Percentiles rank a stretch among this genome's conserved stretches.
Evolutionary conservation across 2,797 vertebrate genomes (phyloP).

Genomic region (Adrianichthys oophorus): DNA sequence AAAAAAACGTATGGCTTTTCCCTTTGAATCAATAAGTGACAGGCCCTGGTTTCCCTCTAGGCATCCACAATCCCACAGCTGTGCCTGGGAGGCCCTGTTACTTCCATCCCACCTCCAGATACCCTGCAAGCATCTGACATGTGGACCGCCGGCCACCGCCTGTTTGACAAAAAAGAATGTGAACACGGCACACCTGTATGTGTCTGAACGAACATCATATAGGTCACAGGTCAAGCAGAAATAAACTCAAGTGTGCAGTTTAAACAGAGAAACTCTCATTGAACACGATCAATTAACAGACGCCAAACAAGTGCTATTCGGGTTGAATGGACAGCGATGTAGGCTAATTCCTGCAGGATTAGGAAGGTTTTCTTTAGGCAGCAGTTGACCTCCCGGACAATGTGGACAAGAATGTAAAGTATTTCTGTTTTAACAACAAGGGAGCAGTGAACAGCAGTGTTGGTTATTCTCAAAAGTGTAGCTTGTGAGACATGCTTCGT

Average conservation of each 20-base stretch:
- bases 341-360: conserved; percentile 59
- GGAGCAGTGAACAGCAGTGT: conserved; percentile 40
- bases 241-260: conserved; percentile 43
- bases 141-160: conserved; percentile 2
- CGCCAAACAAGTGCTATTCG: conserved; percentile 58
- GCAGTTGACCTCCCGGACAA: conserved; percentile 68
- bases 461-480: conserved; percentile 29
- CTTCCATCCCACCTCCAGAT: no score
- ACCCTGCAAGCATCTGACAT: background rate
- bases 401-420: conserved; percentile 74
- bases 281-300: conserved; percentile 72
- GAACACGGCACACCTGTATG: conserved; percentile 44
- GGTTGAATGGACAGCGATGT: conserved; percentile 59
- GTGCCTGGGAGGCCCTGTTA: conserved; percentile 47
- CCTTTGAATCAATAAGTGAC: conserved; percentile 61
- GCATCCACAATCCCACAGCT: conserved; percentile 64
- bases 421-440: conserved; percentile 70
- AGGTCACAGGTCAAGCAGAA: conserved; percentile 55
- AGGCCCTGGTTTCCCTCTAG: conserved; percentile 46
- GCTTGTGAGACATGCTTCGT: conserved; percentile 27
- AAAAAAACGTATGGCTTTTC: conserved; percentile 52
- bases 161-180: conserved; percentile 8
- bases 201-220: conserved; percentile 35
- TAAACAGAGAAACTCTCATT: conserved; percentile 57
- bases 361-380: conserved; percentile 63